A percentile compares a stretch with the other conserved stretches of the same genome.
These are phyloP conservation scores for Nothocercus julius DNA, from an alignment of 2,113 vertebrate genomes.

Conservation along the genomic window DNA sequence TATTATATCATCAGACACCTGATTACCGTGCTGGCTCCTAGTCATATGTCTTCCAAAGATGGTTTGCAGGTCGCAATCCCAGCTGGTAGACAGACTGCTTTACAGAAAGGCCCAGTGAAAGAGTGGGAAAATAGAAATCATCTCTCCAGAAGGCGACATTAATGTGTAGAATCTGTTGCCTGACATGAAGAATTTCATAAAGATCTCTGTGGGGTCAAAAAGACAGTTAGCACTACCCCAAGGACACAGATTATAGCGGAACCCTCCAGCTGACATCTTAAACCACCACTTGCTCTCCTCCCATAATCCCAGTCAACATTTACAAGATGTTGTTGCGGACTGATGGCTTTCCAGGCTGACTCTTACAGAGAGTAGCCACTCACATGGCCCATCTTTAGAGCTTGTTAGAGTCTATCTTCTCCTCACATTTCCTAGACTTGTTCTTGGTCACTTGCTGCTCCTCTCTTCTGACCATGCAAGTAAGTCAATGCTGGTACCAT, in stretches of 20 bases:
- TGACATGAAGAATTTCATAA: not conserved
- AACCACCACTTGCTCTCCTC: not conserved
- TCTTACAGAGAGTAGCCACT: not conserved
- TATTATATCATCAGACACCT: not conserved
- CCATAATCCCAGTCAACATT: not conserved
- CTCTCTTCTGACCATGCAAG: not conserved
- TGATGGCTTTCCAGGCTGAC: not conserved
- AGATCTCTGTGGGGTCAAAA: not conserved
- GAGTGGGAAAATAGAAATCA: not conserved
- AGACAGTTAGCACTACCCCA: not conserved
- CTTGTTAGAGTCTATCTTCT: not conserved
- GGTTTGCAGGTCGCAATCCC: not conserved
- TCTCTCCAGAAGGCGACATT: not conserved
- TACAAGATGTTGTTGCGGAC: not conserved
- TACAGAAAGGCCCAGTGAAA: not conserved
- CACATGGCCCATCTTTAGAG: not conserved
- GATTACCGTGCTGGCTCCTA: not conserved
- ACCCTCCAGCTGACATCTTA: not conserved
- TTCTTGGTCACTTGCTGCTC: not conserved
- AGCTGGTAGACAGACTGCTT: not conserved
- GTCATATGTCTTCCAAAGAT: not conserved
- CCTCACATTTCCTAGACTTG: not conserved
- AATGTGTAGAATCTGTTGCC: not conserved
- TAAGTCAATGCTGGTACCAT: not conserved
- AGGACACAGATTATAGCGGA: not conserved